Evolutionary conservation across 2,797 vertebrate species (phyloP), one percentile per base, ranked within the genome.

Genomic region (Syndactyla subalaris): DNA sequence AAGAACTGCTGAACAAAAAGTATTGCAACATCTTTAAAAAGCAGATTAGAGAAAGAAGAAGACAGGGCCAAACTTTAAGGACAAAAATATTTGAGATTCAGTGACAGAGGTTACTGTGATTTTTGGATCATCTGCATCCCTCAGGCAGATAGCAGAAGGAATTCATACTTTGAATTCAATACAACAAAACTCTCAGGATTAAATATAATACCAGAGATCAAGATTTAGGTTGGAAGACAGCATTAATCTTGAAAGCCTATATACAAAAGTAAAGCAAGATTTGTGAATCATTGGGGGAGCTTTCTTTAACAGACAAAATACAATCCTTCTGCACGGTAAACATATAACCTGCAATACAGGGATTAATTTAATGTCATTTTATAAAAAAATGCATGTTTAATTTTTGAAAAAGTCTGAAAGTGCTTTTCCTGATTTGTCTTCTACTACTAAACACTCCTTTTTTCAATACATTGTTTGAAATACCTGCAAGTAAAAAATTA

Each of bases 261-360:
- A 65, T 70, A 71, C 67, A 81, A 76, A 15, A 83, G 14, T 22
- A 86, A 66, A 88, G 29, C 9, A 78, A 89, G 34, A 32, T 52
- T 38, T 74, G 17, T 38, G n/a, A 65, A 66, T 57, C 13, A 34
- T 65, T 75, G 59, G 10, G 10, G 32, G 52, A 94, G 20, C 4
- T 10, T 10, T 38, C 85, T 76, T 79, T 59, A 92, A 19, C 29
- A 49, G n/a, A 36, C 10, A 58, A 80, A 90, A 84, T 23, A 41
- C 20, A 62, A 41, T 57, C 23, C 7, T 66, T 67, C 48, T 66
- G 48, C 55, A 70, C 87, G n/a, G 39, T 55, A 79, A 57, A 45
- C 7, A 30, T 0, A 2, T 49, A 82, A 85, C 8, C 26, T 9
- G 4, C 6, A 65, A 49, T 14, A 20, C 0, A 49, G 51, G 21